Percentiles rank a stretch among this genome's conserved stretches.
phyloP scores from a whole-genome alignment of 1,140 invertebrate genomes.

The Apis mellifera region DNA sequence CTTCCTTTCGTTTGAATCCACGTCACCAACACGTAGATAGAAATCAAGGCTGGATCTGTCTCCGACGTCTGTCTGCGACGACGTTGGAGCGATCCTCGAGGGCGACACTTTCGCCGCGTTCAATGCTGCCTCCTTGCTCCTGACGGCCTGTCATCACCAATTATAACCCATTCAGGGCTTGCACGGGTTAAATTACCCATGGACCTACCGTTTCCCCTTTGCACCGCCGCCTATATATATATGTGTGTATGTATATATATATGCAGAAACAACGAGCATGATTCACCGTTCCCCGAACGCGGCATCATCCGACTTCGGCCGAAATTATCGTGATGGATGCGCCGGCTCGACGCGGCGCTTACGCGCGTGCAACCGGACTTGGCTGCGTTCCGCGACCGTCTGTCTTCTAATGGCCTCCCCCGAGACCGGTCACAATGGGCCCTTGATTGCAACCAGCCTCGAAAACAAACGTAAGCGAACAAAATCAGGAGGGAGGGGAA shows the following conservation, averaged over 20 bases:
- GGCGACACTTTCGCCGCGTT: constrained; percentile 56
- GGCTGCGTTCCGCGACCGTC: constrained; percentile 27
- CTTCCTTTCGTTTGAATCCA: constrained; percentile 10
- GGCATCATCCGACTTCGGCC: not conserved
- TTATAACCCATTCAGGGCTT: constrained; percentile 76
- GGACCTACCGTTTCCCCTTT: constrained; percentile 51
- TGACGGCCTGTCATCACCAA: constrained; percentile 77
- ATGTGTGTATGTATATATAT: not conserved
- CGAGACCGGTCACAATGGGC: constrained; percentile 55
- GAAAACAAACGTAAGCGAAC: constrained; percentile 54
- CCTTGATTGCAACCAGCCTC: constrained; percentile 60
- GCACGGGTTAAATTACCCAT: constrained; percentile 75
- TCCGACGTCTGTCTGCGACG: constrained; percentile 40
- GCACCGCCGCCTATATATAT: not conserved
- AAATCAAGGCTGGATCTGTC: constrained; percentile 13
- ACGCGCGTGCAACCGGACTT: constrained; percentile 18
- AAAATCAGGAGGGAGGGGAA: not conserved
- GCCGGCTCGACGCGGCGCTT: constrained; percentile 1
- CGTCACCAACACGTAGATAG: constrained; percentile 30
- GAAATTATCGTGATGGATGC: constrained; percentile 53
- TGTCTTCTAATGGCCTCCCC: constrained; percentile 35
- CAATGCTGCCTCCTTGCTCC: constrained; percentile 64
- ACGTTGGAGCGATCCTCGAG: constrained; percentile 28
- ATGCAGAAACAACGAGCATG: constrained; percentile 63
- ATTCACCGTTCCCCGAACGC: constrained; percentile 48